phyloP scores from a whole-genome alignment of 2,797 vertebrate species.

The Sebastes hubbsi region DNA sequence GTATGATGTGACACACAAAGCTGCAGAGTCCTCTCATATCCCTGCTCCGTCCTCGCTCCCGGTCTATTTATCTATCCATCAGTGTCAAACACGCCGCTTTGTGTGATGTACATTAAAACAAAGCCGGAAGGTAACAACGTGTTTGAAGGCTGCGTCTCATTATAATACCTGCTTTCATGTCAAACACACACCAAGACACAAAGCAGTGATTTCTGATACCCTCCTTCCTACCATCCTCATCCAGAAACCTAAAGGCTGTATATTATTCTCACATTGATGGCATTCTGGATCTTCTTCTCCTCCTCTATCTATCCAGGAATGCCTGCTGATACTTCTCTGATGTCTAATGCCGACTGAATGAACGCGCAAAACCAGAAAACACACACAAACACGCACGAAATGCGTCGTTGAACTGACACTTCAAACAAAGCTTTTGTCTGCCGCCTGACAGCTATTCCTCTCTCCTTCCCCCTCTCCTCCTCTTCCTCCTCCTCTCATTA shows the following conservation, averaged over 20 bases:
- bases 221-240: conserved; percentile 11
- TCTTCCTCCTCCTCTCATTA: conserved; percentile 73
- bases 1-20: conserved; percentile 9
- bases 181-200: conserved; percentile 39
- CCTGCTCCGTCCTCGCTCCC: conserved; percentile 34
- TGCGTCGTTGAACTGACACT: conserved; percentile 70
- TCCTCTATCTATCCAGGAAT: conserved; percentile 64
- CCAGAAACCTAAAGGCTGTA: conserved; percentile 34
- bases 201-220: conserved; percentile 34
- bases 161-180: conserved; percentile 55
- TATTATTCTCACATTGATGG: conserved; percentile 43
- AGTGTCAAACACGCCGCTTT: conserved; percentile 46
- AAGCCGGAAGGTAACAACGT: conserved; percentile 44
- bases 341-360: conserved; percentile 64
- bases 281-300: conserved; percentile 29
- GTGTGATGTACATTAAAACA: conserved; percentile 61
- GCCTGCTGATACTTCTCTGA: conserved; percentile 67
- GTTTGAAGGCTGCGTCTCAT: conserved; percentile 64
- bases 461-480: conserved; percentile 69
- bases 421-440: conserved; percentile 81
- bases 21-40: conserved; percentile 17
- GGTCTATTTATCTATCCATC: conserved; percentile 64
- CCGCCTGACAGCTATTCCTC: conserved; percentile 75
- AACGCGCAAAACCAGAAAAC: conserved; percentile 48
- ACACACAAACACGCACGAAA: conserved; percentile 36